Conservation (phyloP, 2,888 invertebrate genomes). For the Cephalotes varians region DNA sequence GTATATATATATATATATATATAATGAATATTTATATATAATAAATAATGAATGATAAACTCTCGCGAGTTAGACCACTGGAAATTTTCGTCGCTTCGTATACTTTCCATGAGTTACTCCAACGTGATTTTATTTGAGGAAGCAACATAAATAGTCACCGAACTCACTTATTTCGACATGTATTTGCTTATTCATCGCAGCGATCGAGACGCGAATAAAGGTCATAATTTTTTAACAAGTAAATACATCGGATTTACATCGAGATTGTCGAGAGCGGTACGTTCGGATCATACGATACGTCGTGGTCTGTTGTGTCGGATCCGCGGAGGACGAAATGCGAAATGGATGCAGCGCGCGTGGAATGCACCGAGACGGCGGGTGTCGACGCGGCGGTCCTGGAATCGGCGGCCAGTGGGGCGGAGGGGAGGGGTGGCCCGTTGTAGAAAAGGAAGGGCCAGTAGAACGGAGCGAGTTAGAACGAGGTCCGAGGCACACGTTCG, state of each 20-base stretch:
- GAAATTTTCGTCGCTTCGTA: background rate
- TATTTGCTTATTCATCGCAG: background rate
- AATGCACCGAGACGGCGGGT: constrained; percentile 15
- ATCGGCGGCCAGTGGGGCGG: background rate
- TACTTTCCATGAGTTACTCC: background rate
- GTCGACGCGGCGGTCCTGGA: constrained; percentile 41
- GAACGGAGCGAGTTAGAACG: constrained; percentile 60
- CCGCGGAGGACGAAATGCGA: background rate
- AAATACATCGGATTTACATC: background rate
- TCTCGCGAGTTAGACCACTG: background rate
- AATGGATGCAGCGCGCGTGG: constrained; percentile 1
- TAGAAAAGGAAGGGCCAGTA: constrained; percentile 56
- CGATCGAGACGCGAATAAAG: background rate
- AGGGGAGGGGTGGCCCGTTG: constrained; percentile 20
- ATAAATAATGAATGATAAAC: background rate
- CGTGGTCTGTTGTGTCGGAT: background rate
- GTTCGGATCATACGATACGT: background rate
- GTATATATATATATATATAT: too few relatives aligned
- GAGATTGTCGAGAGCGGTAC: background rate
- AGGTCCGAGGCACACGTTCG: constrained; percentile 69
- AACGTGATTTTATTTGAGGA: background rate
- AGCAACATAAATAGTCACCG: background rate
- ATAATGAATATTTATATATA: background rate
- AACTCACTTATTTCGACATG: background rate
- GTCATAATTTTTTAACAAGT: background rate